phyloP scores from a whole-genome alignment of 1,140 invertebrate genomes.

The Notospermus geniculatus region DNA sequence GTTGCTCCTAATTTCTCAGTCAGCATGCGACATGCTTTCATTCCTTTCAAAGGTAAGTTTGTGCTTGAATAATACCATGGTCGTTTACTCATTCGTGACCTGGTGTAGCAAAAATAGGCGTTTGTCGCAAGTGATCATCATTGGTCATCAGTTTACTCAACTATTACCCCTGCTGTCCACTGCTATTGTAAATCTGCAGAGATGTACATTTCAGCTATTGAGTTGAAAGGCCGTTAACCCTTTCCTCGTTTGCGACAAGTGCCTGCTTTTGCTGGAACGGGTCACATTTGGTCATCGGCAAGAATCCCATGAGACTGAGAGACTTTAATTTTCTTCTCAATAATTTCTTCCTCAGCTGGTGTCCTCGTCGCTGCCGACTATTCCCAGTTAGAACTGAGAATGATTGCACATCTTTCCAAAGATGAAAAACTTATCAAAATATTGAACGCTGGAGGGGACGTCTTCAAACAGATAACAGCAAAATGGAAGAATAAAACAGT shows the following conservation, averaged over 20 bases:
- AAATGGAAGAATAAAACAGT: slow-evolving; percentile 72
- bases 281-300: neutral
- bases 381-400: slow-evolving; percentile 90
- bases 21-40: slow-evolving; percentile 64
- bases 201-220: too few species aligned
- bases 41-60: slow-evolving; percentile 60
- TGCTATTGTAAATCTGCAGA: too few species aligned
- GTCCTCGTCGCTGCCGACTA: slow-evolving; percentile 87
- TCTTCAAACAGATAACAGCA: slow-evolving; percentile 84
- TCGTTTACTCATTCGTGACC: too few species aligned
- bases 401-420: slow-evolving; percentile 84
- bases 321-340: neutral
- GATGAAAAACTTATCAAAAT: slow-evolving; percentile 72
- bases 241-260: too few species aligned
- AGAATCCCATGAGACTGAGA: neutral
- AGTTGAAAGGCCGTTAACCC: too few species aligned
- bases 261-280: too few species aligned
- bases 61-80: too few species aligned
- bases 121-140: too few species aligned
- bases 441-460: slow-evolving; percentile 72
- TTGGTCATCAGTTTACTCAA: too few species aligned
- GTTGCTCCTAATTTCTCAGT: slow-evolving; percentile 30
- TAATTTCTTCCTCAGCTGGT: slow-evolving; percentile 47
- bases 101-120: too few species aligned
- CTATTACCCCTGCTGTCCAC: too few species aligned